Conservation (phyloP, 2,888 invertebrate genomes). For the Strigamia transsilvanica region DNA sequence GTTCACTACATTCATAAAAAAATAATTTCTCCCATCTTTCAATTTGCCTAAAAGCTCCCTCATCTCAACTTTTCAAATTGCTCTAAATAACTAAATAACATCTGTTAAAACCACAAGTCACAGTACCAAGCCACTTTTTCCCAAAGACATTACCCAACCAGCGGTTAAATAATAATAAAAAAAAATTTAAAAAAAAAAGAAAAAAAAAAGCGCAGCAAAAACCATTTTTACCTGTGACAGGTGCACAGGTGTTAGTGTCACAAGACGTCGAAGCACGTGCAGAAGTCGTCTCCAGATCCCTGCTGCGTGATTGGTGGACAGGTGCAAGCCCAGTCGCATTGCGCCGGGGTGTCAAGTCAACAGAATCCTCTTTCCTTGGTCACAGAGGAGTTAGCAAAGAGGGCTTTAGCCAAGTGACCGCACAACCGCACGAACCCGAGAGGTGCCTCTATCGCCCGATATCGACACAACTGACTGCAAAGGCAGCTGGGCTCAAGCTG, state of each 20-base stretch:
- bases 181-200: neutral
- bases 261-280: slow-evolving; percentile 17
- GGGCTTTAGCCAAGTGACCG: slow-evolving; percentile 46
- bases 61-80: neutral
- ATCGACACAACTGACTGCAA: slow-evolving; percentile 44
- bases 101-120: slow-evolving; percentile 6
- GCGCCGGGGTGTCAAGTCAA: slow-evolving; percentile 44
- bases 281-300: slow-evolving; percentile 40
- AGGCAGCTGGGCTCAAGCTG: slow-evolving; percentile 41
- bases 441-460: slow-evolving; percentile 39
- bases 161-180: neutral
- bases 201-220: neutral
- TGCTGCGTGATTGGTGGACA: slow-evolving; percentile 41
- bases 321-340: slow-evolving; percentile 47
- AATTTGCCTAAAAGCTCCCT: slow-evolving; percentile 23
- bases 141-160: neutral
- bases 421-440: slow-evolving; percentile 43
- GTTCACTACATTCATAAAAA: neutral
- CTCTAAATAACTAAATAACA: neutral
- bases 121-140: neutral
- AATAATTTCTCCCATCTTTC: slow-evolving; percentile 34
- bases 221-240: slow-evolving; percentile 47
- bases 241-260: slow-evolving; percentile 45
- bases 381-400: slow-evolving; percentile 48
- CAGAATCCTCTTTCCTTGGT: slow-evolving; percentile 26